Evolutionary conservation across 2,888 invertebrate species (phyloP).

Genomic region (Drosophila austrosaltans): DNA sequence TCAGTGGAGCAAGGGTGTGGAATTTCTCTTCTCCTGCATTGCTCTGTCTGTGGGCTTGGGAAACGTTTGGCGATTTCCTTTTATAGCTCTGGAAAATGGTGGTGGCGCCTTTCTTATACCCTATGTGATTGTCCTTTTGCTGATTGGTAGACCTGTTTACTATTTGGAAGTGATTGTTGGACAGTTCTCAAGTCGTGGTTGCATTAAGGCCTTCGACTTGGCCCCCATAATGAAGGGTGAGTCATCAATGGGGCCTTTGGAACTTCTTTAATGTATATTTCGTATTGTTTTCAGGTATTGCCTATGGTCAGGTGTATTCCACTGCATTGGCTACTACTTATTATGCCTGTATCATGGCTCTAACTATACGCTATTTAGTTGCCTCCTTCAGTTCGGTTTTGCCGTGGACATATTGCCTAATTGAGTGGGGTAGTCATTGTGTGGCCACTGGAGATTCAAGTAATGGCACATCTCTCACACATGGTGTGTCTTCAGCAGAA

Average conservation of each 20-base stretch:
- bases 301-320: constrained; percentile 85
- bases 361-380: constrained; percentile 87
- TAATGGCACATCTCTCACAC: constrained; percentile 47
- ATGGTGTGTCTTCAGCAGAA: constrained; percentile 81
- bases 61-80: constrained; percentile 88
- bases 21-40: constrained; percentile 87
- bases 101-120: constrained; percentile 88
- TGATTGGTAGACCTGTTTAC: constrained; percentile 88
- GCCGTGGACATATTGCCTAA: constrained; percentile 87
- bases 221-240: constrained; percentile 88
- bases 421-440: constrained; percentile 84
- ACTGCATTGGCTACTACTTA: constrained; percentile 87
- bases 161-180: constrained; percentile 89
- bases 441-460: constrained; percentile 70
- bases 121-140: constrained; percentile 86
- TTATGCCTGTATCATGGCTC: constrained; percentile 87
- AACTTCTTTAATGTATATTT: too few relatives aligned
- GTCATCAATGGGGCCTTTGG: not conserved
- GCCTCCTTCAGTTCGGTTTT: constrained; percentile 86
- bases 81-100: constrained; percentile 87
- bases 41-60: constrained; percentile 87
- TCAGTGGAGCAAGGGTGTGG: constrained; percentile 86
- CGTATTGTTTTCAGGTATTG: constrained; percentile 83
- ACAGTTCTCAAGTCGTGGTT: constrained; percentile 89
- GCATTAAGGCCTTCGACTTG: constrained; percentile 87